Percentiles rank a stretch among this genome's conserved stretches.
phyloP scores from a whole-genome alignment of 2,888 invertebrate species.

The Spatulosminthurus flaviceps region DNA sequence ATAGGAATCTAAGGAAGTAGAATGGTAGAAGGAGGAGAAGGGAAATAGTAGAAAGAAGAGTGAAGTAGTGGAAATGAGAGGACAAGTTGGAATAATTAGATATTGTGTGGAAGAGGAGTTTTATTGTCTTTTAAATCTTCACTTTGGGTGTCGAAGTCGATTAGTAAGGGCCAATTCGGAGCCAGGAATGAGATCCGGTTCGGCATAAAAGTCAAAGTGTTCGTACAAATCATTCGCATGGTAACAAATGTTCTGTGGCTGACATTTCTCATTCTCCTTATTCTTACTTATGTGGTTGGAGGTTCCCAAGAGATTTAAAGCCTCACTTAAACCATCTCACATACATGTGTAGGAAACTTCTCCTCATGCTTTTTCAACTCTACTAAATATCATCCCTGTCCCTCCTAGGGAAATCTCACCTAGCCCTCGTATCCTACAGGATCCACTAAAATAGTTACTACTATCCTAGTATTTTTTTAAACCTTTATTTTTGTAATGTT shows the following conservation, averaged over 20 bases:
- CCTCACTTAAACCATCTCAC: not conserved
- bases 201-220: slow-evolving; percentile 39
- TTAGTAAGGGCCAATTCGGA: slow-evolving; percentile 43
- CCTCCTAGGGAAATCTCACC: too few relatives aligned
- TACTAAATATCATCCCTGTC: too few relatives aligned
- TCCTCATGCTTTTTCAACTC: not conserved
- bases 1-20: not conserved
- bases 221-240: slow-evolving; percentile 34
- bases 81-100: slow-evolving; percentile 36
- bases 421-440: too few relatives aligned
- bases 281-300: not conserved
- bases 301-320: slow-evolving; percentile 13
- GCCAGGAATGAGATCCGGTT: slow-evolving; percentile 39
- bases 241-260: slow-evolving; percentile 23
- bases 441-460: too few relatives aligned
- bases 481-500: too few relatives aligned
- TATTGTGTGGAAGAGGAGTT: slow-evolving; percentile 36
- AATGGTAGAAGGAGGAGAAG: too few relatives aligned
- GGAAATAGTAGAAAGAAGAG: not conserved
- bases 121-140: slow-evolving; percentile 44
- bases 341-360: too few relatives aligned
- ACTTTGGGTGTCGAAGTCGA: slow-evolving; percentile 35
- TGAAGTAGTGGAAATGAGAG: slow-evolving; percentile 6
- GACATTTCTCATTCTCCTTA: slow-evolving; percentile 39
- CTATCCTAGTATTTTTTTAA: too few relatives aligned